A percentile compares a stretch with the other conserved stretches of the same genome.
Evolutionary conservation across 2,888 invertebrate genomes (phyloP).

Genomic region (Imbricaverruca yamaguchii): DNA sequence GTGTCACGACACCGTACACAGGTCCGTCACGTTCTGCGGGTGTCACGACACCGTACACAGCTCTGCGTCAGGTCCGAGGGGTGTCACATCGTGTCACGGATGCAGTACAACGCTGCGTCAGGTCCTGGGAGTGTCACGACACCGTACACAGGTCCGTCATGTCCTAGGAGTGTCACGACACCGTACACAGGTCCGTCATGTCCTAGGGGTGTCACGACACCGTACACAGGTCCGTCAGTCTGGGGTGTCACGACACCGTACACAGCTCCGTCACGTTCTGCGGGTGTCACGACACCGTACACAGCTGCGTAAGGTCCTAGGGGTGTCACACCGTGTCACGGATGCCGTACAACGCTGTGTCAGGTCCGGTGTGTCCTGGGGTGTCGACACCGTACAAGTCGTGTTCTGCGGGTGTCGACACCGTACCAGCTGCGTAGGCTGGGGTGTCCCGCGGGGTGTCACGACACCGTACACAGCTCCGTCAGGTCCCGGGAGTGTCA

Average conservation of each 20-base stretch:
- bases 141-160: background rate
- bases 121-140: background rate
- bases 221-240: background rate
- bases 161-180: background rate
- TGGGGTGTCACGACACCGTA: background rate
- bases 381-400: background rate
- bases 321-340: too few species aligned
- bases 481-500: background rate
- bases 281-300: constrained; percentile 62
- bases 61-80: constrained; percentile 50
- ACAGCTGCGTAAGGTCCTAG: constrained; percentile 58
- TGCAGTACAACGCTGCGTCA: background rate
- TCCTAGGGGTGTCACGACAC: background rate
- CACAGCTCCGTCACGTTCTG: background rate
- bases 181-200: background rate
- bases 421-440: background rate
- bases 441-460: background rate
- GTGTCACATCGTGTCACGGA: too few species aligned
- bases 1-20: background rate
- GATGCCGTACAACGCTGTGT: background rate
- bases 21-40: background rate
- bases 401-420: background rate
- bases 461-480: background rate
- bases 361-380: background rate
- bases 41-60: constrained; percentile 53